phyloP scores from a whole-genome alignment of 2,888 invertebrate genomes.

The Drosophila austrosaltans region DNA sequence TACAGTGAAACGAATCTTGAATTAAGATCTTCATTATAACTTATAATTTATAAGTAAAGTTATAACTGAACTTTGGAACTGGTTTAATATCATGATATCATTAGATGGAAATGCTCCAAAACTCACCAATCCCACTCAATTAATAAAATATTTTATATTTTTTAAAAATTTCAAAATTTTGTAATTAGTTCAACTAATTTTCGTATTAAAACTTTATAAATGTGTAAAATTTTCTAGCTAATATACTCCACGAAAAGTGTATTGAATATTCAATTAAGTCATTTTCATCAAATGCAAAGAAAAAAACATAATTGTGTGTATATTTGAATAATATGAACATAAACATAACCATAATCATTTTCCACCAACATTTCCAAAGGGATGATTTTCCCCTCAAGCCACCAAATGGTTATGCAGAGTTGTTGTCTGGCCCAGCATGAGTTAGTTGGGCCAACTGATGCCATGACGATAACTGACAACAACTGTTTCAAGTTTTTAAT shows the following conservation, averaged over 20 bases:
- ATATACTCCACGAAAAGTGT: neutral
- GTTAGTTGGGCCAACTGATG: slow-evolving; percentile 51
- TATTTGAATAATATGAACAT: slow-evolving; percentile 63
- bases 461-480: slow-evolving; percentile 51
- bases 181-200: too few relatives aligned
- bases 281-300: slow-evolving; percentile 18
- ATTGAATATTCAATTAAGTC: slow-evolving; percentile 51
- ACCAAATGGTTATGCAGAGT: slow-evolving; percentile 52
- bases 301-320: slow-evolving; percentile 34
- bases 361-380: slow-evolving; percentile 35
- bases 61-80: too few relatives aligned
- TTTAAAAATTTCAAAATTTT: too few relatives aligned
- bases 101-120: too few relatives aligned
- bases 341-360: slow-evolving; percentile 39
- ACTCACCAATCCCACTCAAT: too few relatives aligned
- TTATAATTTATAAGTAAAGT: too few relatives aligned
- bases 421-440: slow-evolving; percentile 66
- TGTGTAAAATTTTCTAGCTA: neutral
- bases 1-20: too few relatives aligned
- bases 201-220: too few relatives aligned
- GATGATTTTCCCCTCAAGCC: slow-evolving; percentile 34
- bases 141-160: too few relatives aligned
- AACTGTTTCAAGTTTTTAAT: slow-evolving; percentile 59
- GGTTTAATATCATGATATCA: too few relatives aligned
- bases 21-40: too few relatives aligned